Evolutionary conservation across 2,888 invertebrate species (phyloP).

Genomic region (Tillus elongatus): DNA sequence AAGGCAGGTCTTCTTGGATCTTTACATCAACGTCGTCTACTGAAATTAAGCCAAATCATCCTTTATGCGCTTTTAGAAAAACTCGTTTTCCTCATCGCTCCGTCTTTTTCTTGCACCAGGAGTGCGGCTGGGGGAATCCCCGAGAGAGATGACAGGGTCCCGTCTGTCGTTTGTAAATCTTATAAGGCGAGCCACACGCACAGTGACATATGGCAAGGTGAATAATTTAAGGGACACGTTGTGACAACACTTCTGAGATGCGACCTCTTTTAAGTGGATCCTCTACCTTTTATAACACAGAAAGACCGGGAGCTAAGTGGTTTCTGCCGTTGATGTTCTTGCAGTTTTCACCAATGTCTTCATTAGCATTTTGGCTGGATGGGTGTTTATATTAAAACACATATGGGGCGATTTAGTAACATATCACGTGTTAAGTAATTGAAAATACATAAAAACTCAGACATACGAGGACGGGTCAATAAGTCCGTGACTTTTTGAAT

Average conservation of each 20-base stretch:
- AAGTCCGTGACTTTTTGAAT: too few species aligned
- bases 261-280: neutral
- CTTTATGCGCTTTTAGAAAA: constrained; percentile 4
- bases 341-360: constrained; percentile 1
- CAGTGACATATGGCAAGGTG: constrained; percentile 32
- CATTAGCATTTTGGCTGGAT: constrained; percentile 3
- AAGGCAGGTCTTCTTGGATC: neutral
- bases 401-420: too few species aligned
- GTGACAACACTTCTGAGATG: too few species aligned
- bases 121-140: too few species aligned
- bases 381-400: too few species aligned
- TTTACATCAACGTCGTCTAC: constrained; percentile 6
- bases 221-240: constrained; percentile 27
- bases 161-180: constrained; percentile 30
- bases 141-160: too few species aligned
- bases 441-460: too few species aligned
- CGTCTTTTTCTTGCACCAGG: too few species aligned
- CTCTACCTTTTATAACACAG: neutral
- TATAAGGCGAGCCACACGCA: constrained; percentile 26
- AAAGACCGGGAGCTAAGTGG: too few species aligned
- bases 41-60: constrained; percentile 15
- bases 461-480: too few species aligned
- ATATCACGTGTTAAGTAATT: too few species aligned
- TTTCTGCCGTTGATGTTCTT: too few species aligned
- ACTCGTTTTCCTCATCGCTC: neutral